Conservation (phyloP, 2,113 vertebrate species). For the Malurus melanocephalus region DNA sequence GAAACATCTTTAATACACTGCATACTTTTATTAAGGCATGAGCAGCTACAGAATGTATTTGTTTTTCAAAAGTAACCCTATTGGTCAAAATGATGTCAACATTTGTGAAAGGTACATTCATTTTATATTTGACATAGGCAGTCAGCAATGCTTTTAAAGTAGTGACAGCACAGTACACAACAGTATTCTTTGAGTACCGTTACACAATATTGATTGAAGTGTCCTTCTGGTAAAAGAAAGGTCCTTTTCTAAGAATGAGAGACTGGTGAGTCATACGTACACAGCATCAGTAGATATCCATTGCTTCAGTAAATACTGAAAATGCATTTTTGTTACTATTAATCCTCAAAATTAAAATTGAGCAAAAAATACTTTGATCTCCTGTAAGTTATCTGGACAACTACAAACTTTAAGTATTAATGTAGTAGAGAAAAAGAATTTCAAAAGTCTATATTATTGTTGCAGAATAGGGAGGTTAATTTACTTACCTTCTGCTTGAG, state of each 20-base stretch:
- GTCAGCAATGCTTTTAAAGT: constrained; percentile 30
- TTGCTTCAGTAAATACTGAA: constrained; percentile 70
- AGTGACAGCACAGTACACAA: constrained; percentile 26
- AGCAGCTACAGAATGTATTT: constrained; percentile 6
- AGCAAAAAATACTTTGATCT: neutral
- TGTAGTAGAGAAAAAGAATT: neutral
- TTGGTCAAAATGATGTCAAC: neutral
- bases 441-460: neutral
- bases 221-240: constrained; percentile 63
- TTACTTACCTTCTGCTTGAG: constrained; percentile 40
- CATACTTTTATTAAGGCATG: constrained; percentile 55
- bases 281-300: constrained; percentile 68
- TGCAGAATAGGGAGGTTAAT: neutral
- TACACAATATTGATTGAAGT: constrained; percentile 64
- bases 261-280: constrained; percentile 62
- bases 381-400: neutral
- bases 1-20: constrained; percentile 61
- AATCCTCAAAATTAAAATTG: constrained; percentile 12
- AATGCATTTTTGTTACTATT: constrained; percentile 62
- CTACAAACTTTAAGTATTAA: neutral
- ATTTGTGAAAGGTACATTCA: constrained; percentile 18
- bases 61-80: neutral
- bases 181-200: constrained; percentile 39
- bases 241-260: constrained; percentile 61
- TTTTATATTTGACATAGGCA: neutral